phyloP scores from a whole-genome alignment of 37 sponge, comb jelly and placozoan genomes.

The Beroe forskalii region DNA sequence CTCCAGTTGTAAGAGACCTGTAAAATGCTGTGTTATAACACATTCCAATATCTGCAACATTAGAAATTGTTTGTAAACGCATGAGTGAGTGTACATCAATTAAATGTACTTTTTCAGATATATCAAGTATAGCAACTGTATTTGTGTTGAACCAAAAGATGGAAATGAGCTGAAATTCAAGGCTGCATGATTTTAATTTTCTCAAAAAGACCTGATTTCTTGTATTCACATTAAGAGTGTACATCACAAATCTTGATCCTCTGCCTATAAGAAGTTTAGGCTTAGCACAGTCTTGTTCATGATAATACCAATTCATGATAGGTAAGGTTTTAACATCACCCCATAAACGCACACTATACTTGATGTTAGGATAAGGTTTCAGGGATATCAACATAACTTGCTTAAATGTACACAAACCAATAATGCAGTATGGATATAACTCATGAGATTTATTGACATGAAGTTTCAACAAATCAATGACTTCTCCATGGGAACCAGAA shows the following conservation, averaged over 20 bases:
- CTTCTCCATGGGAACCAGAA: conserved; percentile 56
- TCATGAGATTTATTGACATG: background rate
- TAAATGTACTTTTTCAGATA: conserved; percentile 20
- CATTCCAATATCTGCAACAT: conserved; percentile 45
- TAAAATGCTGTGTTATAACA: conserved; percentile 59
- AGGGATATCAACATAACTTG: conserved; percentile 56
- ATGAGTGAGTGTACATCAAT: background rate
- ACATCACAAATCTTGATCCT: conserved; percentile 44
- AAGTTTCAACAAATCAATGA: conserved; percentile 12
- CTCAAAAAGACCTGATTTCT: conserved; percentile 11
- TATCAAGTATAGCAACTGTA: conserved; percentile 10
- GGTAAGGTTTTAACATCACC: conserved; percentile 35
- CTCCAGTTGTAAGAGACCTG: conserved; percentile 23
- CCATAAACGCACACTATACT: conserved; percentile 43
- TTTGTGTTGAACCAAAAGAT: conserved; percentile 61
- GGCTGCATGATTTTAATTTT: conserved; percentile 45
- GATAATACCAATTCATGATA: conserved; percentile 56
- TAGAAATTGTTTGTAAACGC: conserved; percentile 20
- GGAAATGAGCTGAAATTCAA: conserved; percentile 45
- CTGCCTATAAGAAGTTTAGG: conserved; percentile 45
- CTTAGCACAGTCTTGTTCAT: conserved; percentile 12
- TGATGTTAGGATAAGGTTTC: conserved; percentile 54
- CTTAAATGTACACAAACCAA: conserved; percentile 50
- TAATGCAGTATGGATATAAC: conserved; percentile 1
- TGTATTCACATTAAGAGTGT: background rate